Base-by-base conservation (phyloP, 2,888 invertebrate species). In the Aradus depressus region DNA sequence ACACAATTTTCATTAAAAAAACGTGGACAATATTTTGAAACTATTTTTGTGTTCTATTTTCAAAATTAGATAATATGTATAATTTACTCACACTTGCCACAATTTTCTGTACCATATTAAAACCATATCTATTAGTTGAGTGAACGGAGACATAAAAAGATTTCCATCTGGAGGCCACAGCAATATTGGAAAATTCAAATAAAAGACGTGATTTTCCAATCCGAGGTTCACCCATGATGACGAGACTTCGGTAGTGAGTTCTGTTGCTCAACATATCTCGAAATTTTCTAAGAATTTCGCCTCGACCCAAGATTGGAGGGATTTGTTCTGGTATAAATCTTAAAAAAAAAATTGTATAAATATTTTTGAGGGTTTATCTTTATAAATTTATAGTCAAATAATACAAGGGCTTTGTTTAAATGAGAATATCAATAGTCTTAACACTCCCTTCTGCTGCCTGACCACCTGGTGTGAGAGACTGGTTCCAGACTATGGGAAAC, bases 201-300 rank as follows among this genome's bases (percentile, higher is more conserved):
- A 79, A 62, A 38, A 79, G 60, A 55, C 75, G 69, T 19, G 72
- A 73, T 63, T 79, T 79, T 2, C 80, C 80, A 12, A 75, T 68
- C 21, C 76, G 70, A 10, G 69, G 65, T 51, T 72, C 70, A 22
- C 77, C 79, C 55, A 75, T 68, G 26, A 78, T 66, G 50, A 77
- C 65, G 22, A 80, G 64, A 3, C 77, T 80, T 60, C 72, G 44
- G 59, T 50, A 55, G 1, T 34, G 52, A n/a, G 47, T 50, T 12
- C 18, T 10, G 8, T 50, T 44, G 14, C 32, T 26, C 26, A 55
- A 25, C 28, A 55, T 52, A 23, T 55, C 55, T 25, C 21, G 22
- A 45, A 50, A 55, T 26, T 52, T 55, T 22, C 18, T 28, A 19
- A 55, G 26, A 10, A 50, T 37, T 28, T 55, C 52, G 4, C 37